Percentiles rank a stretch among this genome's conserved stretches.
These are phyloP conservation scores for Pelochelys cantorii DNA, from an alignment of 2,797 vertebrate genomes.

Conservation along the genomic window DNA sequence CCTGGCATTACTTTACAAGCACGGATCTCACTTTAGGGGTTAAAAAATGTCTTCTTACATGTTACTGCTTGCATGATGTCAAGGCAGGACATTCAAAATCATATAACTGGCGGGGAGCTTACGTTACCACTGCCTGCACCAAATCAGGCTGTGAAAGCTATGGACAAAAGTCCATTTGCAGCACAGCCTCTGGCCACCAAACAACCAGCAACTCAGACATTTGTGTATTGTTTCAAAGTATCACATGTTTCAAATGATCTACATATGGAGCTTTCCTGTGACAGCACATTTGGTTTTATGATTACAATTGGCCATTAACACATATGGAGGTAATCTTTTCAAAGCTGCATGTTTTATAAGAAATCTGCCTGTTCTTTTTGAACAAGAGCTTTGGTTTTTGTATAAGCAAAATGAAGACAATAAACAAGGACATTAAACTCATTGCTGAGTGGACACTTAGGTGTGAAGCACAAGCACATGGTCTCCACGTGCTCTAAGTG, in stretches of 20 bases:
- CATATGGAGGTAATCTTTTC: background rate
- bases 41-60: background rate
- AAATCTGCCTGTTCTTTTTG: background rate
- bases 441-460: background rate
- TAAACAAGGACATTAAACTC: background rate
- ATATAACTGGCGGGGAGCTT: background rate
- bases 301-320: background rate
- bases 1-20: background rate
- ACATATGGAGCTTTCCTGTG: background rate
- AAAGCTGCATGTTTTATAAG: background rate
- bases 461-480: background rate
- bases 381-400: background rate
- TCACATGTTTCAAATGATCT: constrained; percentile 1
- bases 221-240: background rate
- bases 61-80: background rate
- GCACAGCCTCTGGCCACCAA: background rate
- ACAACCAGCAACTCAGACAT: background rate
- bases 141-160: too few species aligned
- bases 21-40: background rate
- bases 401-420: background rate
- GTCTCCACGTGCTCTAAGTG: background rate
- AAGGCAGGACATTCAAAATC: background rate
- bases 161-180: background rate
- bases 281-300: background rate
- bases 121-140: background rate